Evolutionary conservation across 92 coral and sea anemone genomes (phyloP).

Genomic region (Umimayanthus kanabou): DNA sequence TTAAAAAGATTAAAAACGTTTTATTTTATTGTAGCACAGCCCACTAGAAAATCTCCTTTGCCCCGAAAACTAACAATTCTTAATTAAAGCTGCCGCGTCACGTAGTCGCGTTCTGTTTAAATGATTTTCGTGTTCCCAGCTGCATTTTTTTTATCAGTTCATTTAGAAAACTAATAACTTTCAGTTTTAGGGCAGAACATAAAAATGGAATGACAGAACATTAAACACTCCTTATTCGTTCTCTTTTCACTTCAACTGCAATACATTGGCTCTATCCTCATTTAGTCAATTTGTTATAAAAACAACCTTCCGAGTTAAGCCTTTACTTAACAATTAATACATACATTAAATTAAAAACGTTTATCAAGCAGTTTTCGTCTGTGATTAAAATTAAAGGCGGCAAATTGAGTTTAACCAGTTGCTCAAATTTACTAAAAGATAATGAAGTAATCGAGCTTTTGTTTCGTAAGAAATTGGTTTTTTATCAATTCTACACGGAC

Average conservation of each 20-base stretch:
- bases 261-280: neutral
- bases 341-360: neutral
- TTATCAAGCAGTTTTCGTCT: neutral
- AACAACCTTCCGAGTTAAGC: neutral
- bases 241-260: neutral
- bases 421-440: constrained; percentile 17
- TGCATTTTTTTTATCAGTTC: neutral
- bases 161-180: neutral
- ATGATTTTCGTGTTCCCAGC: constrained; percentile 11
- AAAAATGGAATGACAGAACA: neutral
- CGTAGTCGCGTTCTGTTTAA: neutral
- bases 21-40: neutral
- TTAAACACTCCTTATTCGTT: neutral
- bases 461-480: constrained; percentile 7
- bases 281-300: neutral
- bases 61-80: neutral
- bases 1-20: neutral
- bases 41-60: neutral
- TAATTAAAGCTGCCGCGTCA: neutral
- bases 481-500: neutral
- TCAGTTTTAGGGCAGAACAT: neutral
- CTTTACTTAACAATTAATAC: neutral
- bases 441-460: neutral
- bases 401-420: constrained; percentile 22
- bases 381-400: neutral